A percentile compares a stretch with the other conserved stretches of the same genome.
These are phyloP conservation scores for Agrenia bidenticulata DNA, from an alignment of 2,888 invertebrate species.

Conservation along the genomic window DNA sequence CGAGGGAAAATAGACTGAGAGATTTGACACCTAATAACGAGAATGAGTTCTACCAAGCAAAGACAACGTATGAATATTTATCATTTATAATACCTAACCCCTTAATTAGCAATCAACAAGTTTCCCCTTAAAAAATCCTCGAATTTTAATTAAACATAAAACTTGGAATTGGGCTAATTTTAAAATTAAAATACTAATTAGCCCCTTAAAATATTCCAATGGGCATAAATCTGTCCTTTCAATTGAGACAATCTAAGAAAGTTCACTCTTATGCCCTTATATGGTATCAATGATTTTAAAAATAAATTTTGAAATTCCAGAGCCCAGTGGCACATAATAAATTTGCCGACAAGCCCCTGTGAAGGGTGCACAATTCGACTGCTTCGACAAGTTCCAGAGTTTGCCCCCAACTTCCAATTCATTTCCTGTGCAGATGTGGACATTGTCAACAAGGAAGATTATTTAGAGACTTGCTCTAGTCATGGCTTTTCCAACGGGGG, in stretches of 20 bases:
- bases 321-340: slow-evolving; percentile 77
- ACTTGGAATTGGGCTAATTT: too few species aligned
- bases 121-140: too few species aligned
- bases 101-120: too few species aligned
- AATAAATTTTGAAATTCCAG: slow-evolving; percentile 60
- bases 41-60: slow-evolving; percentile 76
- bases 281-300: background rate
- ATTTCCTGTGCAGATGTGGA: slow-evolving; percentile 96
- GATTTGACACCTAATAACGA: slow-evolving; percentile 75
- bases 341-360: slow-evolving; percentile 86
- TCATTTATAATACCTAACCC: too few species aligned
- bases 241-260: too few species aligned
- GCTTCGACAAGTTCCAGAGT: slow-evolving; percentile 86
- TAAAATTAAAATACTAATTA: too few species aligned
- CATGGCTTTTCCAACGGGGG: slow-evolving; percentile 75
- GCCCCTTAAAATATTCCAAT: too few species aligned
- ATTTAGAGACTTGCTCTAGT: slow-evolving; percentile 79
- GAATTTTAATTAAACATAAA: too few species aligned
- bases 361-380: slow-evolving; percentile 85
- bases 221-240: too few species aligned
- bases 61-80: slow-evolving; percentile 90
- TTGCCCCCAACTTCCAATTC: slow-evolving; percentile 80
- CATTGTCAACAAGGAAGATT: slow-evolving; percentile 63
- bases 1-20: slow-evolving; percentile 77
- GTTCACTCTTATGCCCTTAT: background rate